These are phyloP conservation scores for Trichechus manatus DNA, from an alignment of 2,113 vertebrate species.

Conservation along the genomic window DNA sequence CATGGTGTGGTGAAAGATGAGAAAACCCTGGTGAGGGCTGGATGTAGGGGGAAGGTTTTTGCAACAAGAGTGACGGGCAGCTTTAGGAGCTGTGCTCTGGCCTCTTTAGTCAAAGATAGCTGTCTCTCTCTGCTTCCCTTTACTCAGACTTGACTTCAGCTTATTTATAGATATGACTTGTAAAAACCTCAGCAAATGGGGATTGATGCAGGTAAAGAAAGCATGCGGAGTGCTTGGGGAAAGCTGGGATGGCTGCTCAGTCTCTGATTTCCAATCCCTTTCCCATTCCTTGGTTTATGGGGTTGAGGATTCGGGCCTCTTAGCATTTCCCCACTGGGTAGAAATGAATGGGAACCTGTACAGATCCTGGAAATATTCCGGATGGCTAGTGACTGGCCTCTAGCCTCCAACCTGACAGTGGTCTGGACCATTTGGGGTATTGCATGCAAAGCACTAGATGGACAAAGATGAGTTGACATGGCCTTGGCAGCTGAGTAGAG, in stretches of 20 bases:
- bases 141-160: neutral
- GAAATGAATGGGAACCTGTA: neutral
- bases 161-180: neutral
- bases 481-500: neutral
- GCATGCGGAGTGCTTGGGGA: neutral
- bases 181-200: neutral
- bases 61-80: neutral
- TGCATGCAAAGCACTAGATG: neutral
- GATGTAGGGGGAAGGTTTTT: neutral
- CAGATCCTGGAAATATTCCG: neutral
- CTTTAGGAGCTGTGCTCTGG: neutral
- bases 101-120: neutral
- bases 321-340: neutral
- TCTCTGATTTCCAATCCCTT: neutral
- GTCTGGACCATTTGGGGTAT: neutral
- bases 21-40: neutral
- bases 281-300: neutral
- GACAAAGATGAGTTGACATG: neutral
- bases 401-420: neutral
- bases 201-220: constrained; percentile 5
- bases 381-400: neutral
- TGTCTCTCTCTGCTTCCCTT: neutral
- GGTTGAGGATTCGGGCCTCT: constrained; percentile 6
- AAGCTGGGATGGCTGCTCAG: neutral
- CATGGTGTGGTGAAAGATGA: neutral